Conservation (phyloP, 2,888 invertebrate species). For the Dermolepida albohirtum region DNA sequence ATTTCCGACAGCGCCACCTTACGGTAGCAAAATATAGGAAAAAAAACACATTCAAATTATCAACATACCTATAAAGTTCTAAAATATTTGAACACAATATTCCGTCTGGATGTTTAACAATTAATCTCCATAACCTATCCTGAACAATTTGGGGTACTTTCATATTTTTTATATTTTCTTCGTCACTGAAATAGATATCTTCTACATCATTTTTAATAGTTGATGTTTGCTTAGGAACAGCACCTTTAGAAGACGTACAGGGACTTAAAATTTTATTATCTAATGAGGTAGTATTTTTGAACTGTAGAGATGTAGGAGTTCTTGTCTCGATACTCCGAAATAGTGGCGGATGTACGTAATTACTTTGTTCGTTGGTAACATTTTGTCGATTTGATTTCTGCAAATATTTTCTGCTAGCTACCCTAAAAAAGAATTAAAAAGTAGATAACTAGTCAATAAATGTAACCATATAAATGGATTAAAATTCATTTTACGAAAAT, state of each 20-base stretch:
- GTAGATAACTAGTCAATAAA: background rate
- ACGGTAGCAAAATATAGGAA: background rate
- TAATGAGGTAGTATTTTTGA: background rate
- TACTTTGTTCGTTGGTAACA: too few species aligned
- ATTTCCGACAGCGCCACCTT: too few species aligned
- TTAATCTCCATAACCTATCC: constrained; percentile 57
- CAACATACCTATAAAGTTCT: constrained; percentile 64
- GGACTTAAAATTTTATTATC: background rate
- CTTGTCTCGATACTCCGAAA: too few species aligned
- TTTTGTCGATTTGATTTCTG: constrained; percentile 6
- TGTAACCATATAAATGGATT: background rate
- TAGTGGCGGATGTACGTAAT: too few species aligned
- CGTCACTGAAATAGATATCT: constrained; percentile 38
- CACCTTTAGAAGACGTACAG: background rate
- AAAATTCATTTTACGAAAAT: too few species aligned
- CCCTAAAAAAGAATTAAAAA: background rate
- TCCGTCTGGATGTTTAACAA: constrained; percentile 63
- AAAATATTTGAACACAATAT: constrained; percentile 67
- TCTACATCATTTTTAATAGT: constrained; percentile 11
- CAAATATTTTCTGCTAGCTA: background rate
- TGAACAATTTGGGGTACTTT: constrained; percentile 55
- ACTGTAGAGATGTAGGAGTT: too few species aligned
- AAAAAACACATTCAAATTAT: background rate
- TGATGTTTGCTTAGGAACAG: constrained; percentile 1
- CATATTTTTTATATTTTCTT: constrained; percentile 38